Conservation (phyloP, 2,888 invertebrate species). For the Abscondita cerata region DNA sequence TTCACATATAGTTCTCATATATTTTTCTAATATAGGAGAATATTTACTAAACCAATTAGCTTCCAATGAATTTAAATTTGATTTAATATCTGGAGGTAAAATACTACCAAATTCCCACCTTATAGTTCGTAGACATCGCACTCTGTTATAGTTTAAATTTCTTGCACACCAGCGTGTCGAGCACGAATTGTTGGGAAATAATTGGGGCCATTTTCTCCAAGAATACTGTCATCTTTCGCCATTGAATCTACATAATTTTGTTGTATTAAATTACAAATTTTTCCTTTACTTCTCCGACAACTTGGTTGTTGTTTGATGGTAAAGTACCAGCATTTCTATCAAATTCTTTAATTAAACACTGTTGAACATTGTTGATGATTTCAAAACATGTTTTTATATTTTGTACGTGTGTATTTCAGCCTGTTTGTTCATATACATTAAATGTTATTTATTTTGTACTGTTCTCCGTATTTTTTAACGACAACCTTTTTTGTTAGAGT, state of each 20-base stretch:
- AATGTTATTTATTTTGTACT: too few species aligned
- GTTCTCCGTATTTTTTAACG: too few species aligned
- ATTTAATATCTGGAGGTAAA: constrained; percentile 83
- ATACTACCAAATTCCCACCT: constrained; percentile 97
- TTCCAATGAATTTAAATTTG: constrained; percentile 81
- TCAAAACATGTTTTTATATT: too few species aligned
- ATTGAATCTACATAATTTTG: constrained; percentile 82
- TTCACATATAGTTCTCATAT: constrained; percentile 89
- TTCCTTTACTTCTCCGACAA: constrained; percentile 81
- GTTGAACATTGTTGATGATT: too few species aligned
- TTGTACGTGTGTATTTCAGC: too few species aligned
- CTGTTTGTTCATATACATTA: too few species aligned
- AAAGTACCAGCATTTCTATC: constrained; percentile 77
- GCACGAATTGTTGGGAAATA: constrained; percentile 78
- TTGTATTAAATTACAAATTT: constrained; percentile 83
- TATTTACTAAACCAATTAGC: constrained; percentile 89
- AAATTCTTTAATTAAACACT: constrained; percentile 84
- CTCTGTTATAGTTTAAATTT: constrained; percentile 84
- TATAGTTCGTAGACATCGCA: constrained; percentile 81
- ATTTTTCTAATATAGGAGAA: constrained; percentile 82
- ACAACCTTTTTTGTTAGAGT: too few species aligned
- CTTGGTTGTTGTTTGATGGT: constrained; percentile 84
- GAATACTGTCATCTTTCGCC: constrained; percentile 19
- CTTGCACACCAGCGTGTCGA: constrained; percentile 86
- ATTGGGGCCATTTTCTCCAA: constrained; percentile 4